Evolutionary conservation across 1,140 invertebrate genomes (phyloP), one percentile per base, ranked within the genome.

Genomic region (Hylyphantes graminicola): DNA sequence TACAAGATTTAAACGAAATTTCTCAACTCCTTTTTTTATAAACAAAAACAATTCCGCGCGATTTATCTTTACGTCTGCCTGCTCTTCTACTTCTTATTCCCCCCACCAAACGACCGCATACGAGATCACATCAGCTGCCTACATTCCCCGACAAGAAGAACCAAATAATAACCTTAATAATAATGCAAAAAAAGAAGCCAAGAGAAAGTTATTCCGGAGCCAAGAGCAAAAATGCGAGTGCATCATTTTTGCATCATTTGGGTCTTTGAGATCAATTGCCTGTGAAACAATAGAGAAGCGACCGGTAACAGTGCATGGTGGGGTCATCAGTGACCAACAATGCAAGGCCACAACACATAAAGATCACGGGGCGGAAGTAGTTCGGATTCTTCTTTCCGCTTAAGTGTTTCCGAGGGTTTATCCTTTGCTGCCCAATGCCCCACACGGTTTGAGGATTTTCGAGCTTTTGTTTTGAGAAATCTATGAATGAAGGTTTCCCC

Each of bases 201-300:
- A 74, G 35, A 51, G 54, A 70, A 48, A 76, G 74, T 57, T 61
- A 64, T 76, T 76, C 74, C 64, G 61, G 76, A 54, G n/a, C n/a
- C n/a, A n/a, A n/a, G n/a, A n/a, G 50, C 35, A 59, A 54, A 35
- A 21, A 70, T 19, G 55, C 9, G 68, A 81, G 51, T 72, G 67
- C 78, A 74, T 83, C 72, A 75, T 83, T 75, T 83, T 83, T 83
- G 80, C 80, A 83, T 83, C 80, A 83, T 83, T 83, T 83, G 73
- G 72, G 75, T 73, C 80, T 54, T 64, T 65, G 80, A 21, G 61
- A 83, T 83, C 81, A 83, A 83, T 83, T 74, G 81, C 73, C 81
- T 83, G 81, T 83, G 81, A 83, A 83, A 83, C 81, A 75, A 83
- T 76, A 64, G 79, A 74, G 59, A 80, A 80, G 63, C 67, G 21